Percentiles rank a stretch among this genome's conserved stretches.
Evolutionary conservation across 2,888 invertebrate genomes (phyloP).

Genomic region (Drosophila lutescens): DNA sequence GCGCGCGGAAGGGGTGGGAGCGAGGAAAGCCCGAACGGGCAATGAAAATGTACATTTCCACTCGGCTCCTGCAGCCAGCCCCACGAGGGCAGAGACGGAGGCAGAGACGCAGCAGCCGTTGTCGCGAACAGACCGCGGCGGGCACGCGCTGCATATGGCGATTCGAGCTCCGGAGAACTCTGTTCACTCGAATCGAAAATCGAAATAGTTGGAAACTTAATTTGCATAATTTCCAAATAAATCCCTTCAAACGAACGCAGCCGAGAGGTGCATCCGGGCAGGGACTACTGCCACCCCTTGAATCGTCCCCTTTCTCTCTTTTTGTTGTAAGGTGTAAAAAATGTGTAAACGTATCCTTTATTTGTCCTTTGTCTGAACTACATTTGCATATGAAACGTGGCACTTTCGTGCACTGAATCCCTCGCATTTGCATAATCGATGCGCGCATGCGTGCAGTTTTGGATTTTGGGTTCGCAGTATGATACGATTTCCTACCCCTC

Average conservation of each 20-base stretch:
- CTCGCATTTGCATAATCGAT: constrained; percentile 66
- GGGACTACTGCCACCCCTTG: constrained; percentile 46
- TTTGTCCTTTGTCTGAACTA: constrained; percentile 48
- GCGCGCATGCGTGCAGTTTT: constrained; percentile 72
- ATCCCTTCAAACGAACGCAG: constrained; percentile 43
- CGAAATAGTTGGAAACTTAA: constrained; percentile 63
- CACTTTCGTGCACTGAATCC: constrained; percentile 33
- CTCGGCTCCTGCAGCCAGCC: constrained; percentile 69
- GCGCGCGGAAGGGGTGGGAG: constrained; percentile 55
- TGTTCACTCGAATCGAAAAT: constrained; percentile 42
- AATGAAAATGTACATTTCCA: constrained; percentile 63
- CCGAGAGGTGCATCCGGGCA: constrained; percentile 50
- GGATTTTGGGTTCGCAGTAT: constrained; percentile 14
- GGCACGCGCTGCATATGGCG: constrained; percentile 53
- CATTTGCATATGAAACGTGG: constrained; percentile 79
- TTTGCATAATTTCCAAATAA: constrained; percentile 80
- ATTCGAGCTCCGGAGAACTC: constrained; percentile 4
- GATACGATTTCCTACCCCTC: constrained; percentile 24
- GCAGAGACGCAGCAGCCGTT: constrained; percentile 63
- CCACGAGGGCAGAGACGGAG: constrained; percentile 41
- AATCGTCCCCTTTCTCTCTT: constrained; percentile 23
- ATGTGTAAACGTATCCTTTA: constrained; percentile 72
- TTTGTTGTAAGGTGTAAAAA: constrained; percentile 77
- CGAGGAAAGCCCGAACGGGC: constrained; percentile 20
- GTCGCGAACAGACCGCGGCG: constrained; percentile 59